Evolutionary conservation across 2,888 invertebrate species (phyloP), one percentile per base, ranked within the genome.

Genomic region (Rhamnusium bicolor): DNA sequence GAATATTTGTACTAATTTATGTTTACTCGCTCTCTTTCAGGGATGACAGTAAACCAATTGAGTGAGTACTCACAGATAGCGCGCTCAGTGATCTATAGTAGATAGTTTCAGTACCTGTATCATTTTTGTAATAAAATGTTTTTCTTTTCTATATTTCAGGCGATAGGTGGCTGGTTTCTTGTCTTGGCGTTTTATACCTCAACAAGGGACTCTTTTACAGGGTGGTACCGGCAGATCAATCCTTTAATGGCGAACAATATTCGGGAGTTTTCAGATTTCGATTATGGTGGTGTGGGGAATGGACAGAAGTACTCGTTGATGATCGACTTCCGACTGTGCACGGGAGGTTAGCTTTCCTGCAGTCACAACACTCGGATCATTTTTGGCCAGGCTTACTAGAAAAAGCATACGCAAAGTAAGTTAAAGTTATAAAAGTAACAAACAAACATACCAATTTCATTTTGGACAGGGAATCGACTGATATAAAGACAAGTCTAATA

Each of bases 271-370:
- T 95, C 89, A 93, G 97, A 78, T 97, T 97, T 88, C 93, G 96
- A 0, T 88, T 97, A 19, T 97, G 96, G 96, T 96, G 96, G 96
- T 96, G 96, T 84, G 97, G 96, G 3, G 95, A 96, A 85, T 97
- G 97, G 97, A 93, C 94, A 24, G 97, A 97, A 86, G 94, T 95
- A 32, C 89, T 96, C 62, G 95, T 97, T 16, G 97, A 97, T 86
- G 97, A 97, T 87, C 91, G 96, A 19, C 90, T 97, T 73, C 97
- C 97, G 5, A 96, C 96, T 0, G 95, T 96, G 51, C 94, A 95
- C 85, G 96, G 95, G 8, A 92, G 94, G 78, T 90, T 97, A 75
- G 95, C 96, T 47, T 97, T 97, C 88, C 91, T 96, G 74, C 96
- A 97, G 87, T 92, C 94, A 51, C 93, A 93, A 78, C 91, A 93